These are phyloP conservation scores for Noctua janthina DNA, from an alignment of 2,888 invertebrate genomes.

Conservation along the genomic window DNA sequence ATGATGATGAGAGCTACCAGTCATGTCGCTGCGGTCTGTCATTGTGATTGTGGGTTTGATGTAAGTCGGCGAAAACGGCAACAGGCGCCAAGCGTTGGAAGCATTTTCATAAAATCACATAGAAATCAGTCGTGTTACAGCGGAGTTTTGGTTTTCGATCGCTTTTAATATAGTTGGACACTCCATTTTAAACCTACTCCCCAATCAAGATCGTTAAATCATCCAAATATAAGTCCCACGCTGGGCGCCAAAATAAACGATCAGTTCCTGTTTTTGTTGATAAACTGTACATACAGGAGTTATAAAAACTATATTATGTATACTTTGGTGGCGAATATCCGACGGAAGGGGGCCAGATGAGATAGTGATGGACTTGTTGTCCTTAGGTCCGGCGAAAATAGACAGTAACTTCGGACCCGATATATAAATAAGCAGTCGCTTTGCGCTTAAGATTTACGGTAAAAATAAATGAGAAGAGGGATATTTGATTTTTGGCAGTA, in stretches of 20 bases:
- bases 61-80: too few relatives aligned
- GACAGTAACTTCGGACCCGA: not conserved
- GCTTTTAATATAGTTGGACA: not conserved
- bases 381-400: not conserved
- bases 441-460: too few relatives aligned
- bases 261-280: slow-evolving; percentile 57
- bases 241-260: slow-evolving; percentile 68
- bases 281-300: slow-evolving; percentile 24
- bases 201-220: slow-evolving; percentile 23
- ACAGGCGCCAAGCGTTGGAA: not conserved
- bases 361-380: not conserved
- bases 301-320: slow-evolving; percentile 24
- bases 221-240: slow-evolving; percentile 42
- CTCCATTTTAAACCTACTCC: slow-evolving; percentile 18
- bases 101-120: not conserved
- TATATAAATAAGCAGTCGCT: not conserved
- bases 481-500: not conserved
- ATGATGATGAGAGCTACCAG: too few relatives aligned
- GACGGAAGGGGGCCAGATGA: slow-evolving; percentile 25
- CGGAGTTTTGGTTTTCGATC: not conserved
- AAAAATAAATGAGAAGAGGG: too few relatives aligned
- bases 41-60: too few relatives aligned
- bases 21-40: too few relatives aligned
- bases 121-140: not conserved
- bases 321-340: slow-evolving; percentile 12